Conservation (phyloP, 2,113 vertebrate genomes). For the Propithecus coquereli region DNA sequence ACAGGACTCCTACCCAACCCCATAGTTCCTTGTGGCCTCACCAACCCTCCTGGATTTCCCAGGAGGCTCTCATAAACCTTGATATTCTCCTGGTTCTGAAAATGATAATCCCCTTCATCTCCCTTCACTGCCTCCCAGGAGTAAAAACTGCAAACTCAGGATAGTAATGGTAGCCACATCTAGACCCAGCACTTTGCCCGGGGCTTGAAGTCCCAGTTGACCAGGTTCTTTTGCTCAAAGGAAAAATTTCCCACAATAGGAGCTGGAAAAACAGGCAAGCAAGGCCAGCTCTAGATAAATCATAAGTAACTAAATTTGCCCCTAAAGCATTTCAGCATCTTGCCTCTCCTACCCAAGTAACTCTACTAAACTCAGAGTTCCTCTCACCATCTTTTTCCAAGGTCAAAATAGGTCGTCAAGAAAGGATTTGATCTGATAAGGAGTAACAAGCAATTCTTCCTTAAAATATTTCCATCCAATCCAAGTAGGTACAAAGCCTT, state of each 20-base stretch:
- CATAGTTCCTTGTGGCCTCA: neutral
- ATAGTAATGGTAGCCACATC: neutral
- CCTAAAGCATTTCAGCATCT: neutral
- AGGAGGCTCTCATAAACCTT: neutral
- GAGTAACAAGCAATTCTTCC: neutral
- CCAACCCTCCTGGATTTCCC: neutral
- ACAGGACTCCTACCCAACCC: neutral
- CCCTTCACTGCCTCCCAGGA: neutral
- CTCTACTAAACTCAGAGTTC: neutral
- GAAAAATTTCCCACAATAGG: neutral
- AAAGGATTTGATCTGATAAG: neutral
- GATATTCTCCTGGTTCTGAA: neutral
- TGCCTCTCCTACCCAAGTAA: neutral
- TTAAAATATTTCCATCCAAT: neutral
- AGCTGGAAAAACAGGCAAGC: neutral
- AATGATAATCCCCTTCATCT: neutral
- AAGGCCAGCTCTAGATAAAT: neutral
- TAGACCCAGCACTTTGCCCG: neutral
- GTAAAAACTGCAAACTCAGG: neutral
- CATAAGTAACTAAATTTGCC: neutral
- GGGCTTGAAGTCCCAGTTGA: neutral
- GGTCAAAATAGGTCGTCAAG: neutral
- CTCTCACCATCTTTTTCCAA: neutral
- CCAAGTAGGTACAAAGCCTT: neutral
- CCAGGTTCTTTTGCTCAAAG: neutral